These are phyloP conservation scores for Pogonocichla stellata DNA, from an alignment of 2,113 vertebrate genomes.

Conservation along the genomic window DNA sequence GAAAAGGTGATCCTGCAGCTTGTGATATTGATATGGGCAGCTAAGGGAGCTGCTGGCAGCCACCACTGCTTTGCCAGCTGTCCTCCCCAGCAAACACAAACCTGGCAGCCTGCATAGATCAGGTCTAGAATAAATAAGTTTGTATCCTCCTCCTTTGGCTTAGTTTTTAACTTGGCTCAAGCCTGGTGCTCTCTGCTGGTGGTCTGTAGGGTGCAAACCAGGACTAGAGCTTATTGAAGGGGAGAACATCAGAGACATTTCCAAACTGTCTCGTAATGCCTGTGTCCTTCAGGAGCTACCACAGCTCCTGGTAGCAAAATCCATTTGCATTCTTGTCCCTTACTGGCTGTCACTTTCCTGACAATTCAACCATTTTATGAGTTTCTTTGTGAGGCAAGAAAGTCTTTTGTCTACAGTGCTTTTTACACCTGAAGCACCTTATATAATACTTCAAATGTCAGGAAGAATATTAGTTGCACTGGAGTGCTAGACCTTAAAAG, in stretches of 20 bases:
- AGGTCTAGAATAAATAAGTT: not conserved
- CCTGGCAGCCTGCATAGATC: not conserved
- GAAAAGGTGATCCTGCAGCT: not conserved
- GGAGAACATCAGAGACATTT: not conserved
- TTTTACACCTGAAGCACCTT: slow-evolving; percentile 17
- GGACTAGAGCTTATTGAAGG: not conserved
- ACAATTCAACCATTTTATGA: slow-evolving; percentile 35
- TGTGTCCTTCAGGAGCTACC: not conserved
- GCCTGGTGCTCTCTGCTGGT: not conserved
- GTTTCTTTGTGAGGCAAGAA: not conserved
- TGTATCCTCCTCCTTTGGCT: not conserved
- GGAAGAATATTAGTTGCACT: not conserved
- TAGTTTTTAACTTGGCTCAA: not conserved
- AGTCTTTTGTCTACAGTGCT: not conserved
- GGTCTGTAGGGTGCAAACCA: not conserved
- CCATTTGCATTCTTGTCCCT: not conserved
- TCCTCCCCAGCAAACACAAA: not conserved
- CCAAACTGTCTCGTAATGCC: not conserved
- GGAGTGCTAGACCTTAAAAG: not conserved
- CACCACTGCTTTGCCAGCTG: not conserved
- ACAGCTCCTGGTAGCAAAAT: not conserved
- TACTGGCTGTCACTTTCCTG: not conserved
- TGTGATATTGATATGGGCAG: not conserved
- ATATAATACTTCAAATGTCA: slow-evolving; percentile 24
- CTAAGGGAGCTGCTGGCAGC: not conserved